Base-by-base conservation (phyloP, 2,113 vertebrate species). In the Lutjanus erythropterus region DNA sequence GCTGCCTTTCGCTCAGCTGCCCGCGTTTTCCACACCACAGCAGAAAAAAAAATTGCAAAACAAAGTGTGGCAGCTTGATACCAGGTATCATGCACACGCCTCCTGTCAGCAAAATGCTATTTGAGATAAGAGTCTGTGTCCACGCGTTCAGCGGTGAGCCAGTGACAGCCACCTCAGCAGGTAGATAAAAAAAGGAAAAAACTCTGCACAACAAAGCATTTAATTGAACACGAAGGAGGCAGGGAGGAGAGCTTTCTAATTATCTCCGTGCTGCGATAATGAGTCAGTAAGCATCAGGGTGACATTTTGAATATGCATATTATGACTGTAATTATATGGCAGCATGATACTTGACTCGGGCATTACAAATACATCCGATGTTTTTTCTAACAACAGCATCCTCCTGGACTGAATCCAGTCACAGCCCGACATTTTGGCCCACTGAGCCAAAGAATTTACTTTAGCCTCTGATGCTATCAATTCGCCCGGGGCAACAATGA, bases 291-390 rank as follows among this genome's bases (percentile, higher is more conserved):
- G 65, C 81, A 53, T 37, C 23, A 5, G 39, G 37, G 21, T 88
- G 81, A 84, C 89, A 81, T 89, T 87, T 83, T 71, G 47, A 88
- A 81, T 80, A 85, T 78, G 42, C 60, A 90, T 66, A 71, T 75
- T 37, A 70, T 84, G 59, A 81, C 70, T 75, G 72, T 70, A 78
- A 90, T 86, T 81, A 71, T 35, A 46, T 37, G 42, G 81, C 35
- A 49, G 70, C 47, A 56, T 23, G 37, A 75, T 71, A 76, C 29
- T 71, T 67, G 39, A 76, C 49, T 73, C 42, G 41, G 39, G 74
- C 56, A 78, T 47, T 21, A 65, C 25, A 88, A 89, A 89, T 60
- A 80, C 3, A 55, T 49, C 25, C 1, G 0, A 35, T 14, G 58
- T 35, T 49, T 47, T 27, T 29, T 35, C 9, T 39, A 5, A 19